phyloP scores from a whole-genome alignment of 2,888 invertebrate genomes.

The Emmelina monodactyla region DNA sequence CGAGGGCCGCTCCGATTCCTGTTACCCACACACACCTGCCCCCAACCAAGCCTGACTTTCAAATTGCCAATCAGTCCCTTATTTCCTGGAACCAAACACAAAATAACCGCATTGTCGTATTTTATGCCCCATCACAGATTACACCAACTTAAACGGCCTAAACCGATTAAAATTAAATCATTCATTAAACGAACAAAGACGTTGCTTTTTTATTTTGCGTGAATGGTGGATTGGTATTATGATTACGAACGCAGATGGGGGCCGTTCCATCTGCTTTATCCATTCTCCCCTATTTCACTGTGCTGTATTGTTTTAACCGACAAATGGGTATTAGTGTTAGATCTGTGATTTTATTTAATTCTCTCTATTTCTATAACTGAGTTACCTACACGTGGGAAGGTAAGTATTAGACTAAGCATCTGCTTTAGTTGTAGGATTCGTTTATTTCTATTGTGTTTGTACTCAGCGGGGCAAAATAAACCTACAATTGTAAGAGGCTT shows the following conservation, averaged over 20 bases:
- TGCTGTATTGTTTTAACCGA: not conserved
- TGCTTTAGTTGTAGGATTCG: no score
- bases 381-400: no score
- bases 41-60: slow-evolving; percentile 3
- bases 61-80: not conserved
- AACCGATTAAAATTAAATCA: not conserved
- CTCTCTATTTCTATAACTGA: no score
- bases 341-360: no score
- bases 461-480: no score
- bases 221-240: not conserved
- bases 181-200: slow-evolving; percentile 1
- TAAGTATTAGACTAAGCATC: no score
- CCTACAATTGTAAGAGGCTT: no score
- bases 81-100: not conserved
- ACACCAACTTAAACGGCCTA: not conserved
- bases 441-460: no score
- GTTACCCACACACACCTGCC: slow-evolving; percentile 30
- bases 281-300: not conserved
- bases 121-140: not conserved
- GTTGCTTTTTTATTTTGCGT: not conserved
- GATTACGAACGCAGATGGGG: not conserved
- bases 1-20: slow-evolving; percentile 20
- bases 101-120: not conserved
- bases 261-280: slow-evolving; percentile 1
- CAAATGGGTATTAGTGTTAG: no score